phyloP scores from a whole-genome alignment of 2,113 vertebrate genomes.

The Gulo gulo region DNA sequence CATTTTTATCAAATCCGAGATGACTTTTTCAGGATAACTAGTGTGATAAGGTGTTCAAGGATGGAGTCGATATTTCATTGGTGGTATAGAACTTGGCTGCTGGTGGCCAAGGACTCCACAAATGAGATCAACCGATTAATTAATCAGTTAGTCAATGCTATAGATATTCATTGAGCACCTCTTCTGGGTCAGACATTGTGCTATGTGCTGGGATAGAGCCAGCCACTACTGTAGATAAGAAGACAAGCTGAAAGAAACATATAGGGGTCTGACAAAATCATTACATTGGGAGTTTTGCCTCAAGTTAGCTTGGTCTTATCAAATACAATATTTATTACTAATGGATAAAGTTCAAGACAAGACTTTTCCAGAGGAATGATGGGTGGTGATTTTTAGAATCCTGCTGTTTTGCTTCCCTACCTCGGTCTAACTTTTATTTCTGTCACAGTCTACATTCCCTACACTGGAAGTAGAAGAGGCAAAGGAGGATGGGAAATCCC shows the following conservation, averaged over 20 bases:
- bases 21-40: background rate
- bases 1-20: background rate
- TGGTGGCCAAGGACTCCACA: background rate
- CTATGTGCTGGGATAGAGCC: background rate
- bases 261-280: background rate
- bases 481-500: background rate
- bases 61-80: background rate
- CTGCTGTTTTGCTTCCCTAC: background rate
- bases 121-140: background rate
- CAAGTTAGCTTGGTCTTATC: background rate
- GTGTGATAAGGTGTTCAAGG: background rate
- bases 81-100: background rate
- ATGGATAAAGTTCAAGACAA: background rate
- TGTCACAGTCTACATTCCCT: background rate
- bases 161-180: background rate
- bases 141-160: background rate
- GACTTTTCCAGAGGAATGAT: background rate
- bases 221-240: background rate
- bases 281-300: slow-evolving; percentile 5
- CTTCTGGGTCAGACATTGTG: background rate
- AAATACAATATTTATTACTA: slow-evolving; percentile 10
- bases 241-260: background rate
- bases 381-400: background rate
- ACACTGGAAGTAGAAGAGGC: background rate
- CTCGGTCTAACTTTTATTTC: background rate